phyloP scores from a whole-genome alignment of 2,113 vertebrate species.

The Grammomys dolichurus region DNA sequence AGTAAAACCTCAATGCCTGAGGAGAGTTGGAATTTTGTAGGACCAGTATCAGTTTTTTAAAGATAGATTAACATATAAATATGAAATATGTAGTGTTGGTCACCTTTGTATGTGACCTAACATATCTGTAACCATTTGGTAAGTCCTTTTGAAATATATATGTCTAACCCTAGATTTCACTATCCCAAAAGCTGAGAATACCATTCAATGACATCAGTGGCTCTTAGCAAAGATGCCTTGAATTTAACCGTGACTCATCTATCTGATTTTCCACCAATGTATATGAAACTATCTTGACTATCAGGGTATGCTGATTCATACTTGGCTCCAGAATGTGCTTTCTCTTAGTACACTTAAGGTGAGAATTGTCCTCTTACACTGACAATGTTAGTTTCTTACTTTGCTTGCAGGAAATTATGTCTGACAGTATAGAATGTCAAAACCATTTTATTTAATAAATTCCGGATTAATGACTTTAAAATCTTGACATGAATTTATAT shows the following conservation, averaged over 20 bases:
- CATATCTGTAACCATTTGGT: neutral
- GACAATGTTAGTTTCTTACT: neutral
- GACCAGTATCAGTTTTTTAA: neutral
- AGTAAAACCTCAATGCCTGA: neutral
- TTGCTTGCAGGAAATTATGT: neutral
- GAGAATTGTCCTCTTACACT: neutral
- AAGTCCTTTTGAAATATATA: neutral
- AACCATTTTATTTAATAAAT: neutral
- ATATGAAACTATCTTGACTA: neutral
- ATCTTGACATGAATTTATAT: neutral
- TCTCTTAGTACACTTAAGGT: neutral
- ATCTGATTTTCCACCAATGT: neutral
- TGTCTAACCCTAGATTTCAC: neutral
- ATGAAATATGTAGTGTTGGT: neutral
- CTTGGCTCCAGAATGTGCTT: neutral
- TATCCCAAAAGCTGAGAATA: neutral
- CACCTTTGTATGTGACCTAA: neutral
- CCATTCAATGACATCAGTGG: neutral
- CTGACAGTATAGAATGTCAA: neutral
- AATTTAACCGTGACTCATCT: neutral
- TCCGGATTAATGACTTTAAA: neutral
- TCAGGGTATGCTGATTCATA: neutral
- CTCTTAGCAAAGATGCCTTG: neutral
- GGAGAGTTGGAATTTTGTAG: neutral
- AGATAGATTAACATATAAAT: neutral